These are phyloP conservation scores for Xanthia icteritia DNA, from an alignment of 2,888 invertebrate genomes.

Conservation along the genomic window DNA sequence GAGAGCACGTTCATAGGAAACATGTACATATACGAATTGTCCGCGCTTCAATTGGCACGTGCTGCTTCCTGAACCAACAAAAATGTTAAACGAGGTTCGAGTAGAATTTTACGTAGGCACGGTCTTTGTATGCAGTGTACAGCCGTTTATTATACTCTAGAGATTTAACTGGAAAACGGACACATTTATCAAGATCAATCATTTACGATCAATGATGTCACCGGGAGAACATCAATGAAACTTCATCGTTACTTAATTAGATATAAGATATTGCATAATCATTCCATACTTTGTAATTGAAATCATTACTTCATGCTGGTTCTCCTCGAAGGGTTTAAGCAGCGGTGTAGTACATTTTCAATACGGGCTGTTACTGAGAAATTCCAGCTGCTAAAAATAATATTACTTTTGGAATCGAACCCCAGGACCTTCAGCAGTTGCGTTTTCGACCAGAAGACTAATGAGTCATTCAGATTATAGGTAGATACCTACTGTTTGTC, in stretches of 20 bases:
- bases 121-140: background rate
- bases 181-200: conserved; percentile 36
- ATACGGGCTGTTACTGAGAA: background rate
- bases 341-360: background rate
- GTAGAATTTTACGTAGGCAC: conserved; percentile 13
- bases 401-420: background rate
- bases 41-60: background rate
- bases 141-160: background rate
- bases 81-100: conserved; percentile 17
- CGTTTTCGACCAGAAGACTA: no score
- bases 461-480: background rate
- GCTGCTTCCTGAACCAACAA: conserved; percentile 9
- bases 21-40: background rate
- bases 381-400: background rate
- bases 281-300: no score
- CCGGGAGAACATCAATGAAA: background rate
- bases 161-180: conserved; percentile 5
- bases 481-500: background rate
- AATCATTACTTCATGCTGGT: background rate
- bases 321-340: background rate
- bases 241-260: no score
- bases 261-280: no score
- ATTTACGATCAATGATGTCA: conserved; percentile 35
- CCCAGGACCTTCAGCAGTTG: background rate
- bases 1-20: background rate